Conservation (phyloP, 2,888 invertebrate genomes). For the Dorcus parallelipipedus region DNA sequence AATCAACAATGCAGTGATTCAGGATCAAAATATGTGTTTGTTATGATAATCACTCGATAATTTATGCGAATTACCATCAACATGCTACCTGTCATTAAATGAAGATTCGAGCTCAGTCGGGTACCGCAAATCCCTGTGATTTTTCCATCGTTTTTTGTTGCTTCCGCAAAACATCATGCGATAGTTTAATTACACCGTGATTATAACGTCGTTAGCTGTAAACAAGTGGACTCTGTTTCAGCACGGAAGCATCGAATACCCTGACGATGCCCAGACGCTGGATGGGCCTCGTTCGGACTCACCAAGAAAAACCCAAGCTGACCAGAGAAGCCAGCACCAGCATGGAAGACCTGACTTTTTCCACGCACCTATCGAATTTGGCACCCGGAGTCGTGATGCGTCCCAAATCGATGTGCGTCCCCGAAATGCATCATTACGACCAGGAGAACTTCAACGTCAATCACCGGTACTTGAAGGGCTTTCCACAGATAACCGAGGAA, state of each 20-base stretch:
- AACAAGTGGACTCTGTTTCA: not conserved
- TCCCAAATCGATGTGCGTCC: conserved; percentile 46
- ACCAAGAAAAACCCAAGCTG: conserved; percentile 35
- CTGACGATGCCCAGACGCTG: conserved; percentile 41
- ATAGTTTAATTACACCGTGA: no score
- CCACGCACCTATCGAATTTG: conserved; percentile 46
- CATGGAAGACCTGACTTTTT: conserved; percentile 54
- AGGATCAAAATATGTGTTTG: no score
- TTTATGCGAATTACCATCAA: no score
- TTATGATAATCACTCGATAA: no score
- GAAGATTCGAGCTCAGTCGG: no score
- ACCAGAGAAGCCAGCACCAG: conserved; percentile 52
- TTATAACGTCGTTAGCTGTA: not conserved
- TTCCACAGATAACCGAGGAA: not conserved
- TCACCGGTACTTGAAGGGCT: not conserved
- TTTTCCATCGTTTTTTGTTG: no score
- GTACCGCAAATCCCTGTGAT: no score
- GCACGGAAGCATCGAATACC: conserved; percentile 15
- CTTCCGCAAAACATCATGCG: no score
- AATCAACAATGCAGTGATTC: no score
- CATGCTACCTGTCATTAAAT: no score
- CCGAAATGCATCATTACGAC: conserved; percentile 44
- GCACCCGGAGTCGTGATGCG: conserved; percentile 55
- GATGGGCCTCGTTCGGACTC: conserved; percentile 33
- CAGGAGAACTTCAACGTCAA: conserved; percentile 34